phyloP scores from a whole-genome alignment of 2,113 vertebrate species.

The Typhlomys cinereus region DNA sequence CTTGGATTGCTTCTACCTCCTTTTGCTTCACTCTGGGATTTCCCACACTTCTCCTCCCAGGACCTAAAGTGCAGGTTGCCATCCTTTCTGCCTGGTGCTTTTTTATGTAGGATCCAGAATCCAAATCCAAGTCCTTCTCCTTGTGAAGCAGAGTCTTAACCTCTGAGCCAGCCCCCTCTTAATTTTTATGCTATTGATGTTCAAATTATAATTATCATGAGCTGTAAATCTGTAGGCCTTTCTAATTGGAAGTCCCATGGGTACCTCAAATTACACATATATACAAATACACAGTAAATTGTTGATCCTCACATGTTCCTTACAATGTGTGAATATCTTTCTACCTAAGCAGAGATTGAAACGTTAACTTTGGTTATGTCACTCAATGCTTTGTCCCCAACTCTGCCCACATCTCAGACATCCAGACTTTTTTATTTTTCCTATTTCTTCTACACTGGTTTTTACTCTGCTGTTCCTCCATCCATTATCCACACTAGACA shows the following conservation, averaged over 20 bases:
- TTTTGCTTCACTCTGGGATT: no score
- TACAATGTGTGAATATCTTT: background rate
- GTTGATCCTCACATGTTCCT: background rate
- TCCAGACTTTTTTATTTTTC: background rate
- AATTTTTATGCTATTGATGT: background rate
- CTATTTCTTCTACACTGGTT: background rate
- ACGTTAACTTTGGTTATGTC: background rate
- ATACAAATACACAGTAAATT: background rate
- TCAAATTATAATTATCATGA: background rate
- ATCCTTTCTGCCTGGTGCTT: no score
- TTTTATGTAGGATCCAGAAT: no score
- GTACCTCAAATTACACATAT: background rate
- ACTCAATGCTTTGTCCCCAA: background rate
- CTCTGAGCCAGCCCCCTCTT: no score
- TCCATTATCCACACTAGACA: background rate
- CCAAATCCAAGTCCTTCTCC: no score
- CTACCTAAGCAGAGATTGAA: background rate
- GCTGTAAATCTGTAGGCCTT: background rate
- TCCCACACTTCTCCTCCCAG: no score
- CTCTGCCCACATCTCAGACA: fast-evolving
- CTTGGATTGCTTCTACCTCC: no score
- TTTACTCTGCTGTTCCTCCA: background rate
- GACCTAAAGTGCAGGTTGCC: no score
- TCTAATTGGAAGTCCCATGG: background rate
- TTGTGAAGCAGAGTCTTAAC: no score